These are phyloP conservation scores for Leucania comma DNA, from an alignment of 2,888 invertebrate genomes.

Conservation along the genomic window DNA sequence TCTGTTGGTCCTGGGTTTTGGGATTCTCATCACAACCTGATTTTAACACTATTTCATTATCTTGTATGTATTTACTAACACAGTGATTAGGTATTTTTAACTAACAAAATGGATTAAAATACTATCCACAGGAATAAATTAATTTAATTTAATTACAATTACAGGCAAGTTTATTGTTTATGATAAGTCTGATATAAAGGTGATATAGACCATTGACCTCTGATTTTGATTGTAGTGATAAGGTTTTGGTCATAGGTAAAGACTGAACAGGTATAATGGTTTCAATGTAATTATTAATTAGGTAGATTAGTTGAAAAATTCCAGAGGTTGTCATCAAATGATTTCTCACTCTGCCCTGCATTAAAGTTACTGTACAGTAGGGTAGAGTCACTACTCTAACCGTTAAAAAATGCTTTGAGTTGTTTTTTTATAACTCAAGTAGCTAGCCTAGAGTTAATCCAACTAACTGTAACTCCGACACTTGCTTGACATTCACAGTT, in stretches of 20 bases:
- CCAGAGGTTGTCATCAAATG: no score
- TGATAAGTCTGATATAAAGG: neutral
- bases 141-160: neutral
- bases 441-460: no score
- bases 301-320: no score
- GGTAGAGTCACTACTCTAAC: no score
- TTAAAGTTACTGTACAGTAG: no score
- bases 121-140: neutral
- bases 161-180: neutral
- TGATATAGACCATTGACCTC: neutral
- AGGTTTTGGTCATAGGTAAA: slow-evolving; percentile 2
- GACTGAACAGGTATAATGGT: neutral
- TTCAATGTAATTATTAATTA: no score
- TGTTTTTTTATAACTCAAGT: no score
- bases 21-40: neutral
- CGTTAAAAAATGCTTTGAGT: no score
- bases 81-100: neutral
- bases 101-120: neutral
- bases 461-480: no score
- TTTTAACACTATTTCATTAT: neutral
- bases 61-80: neutral
- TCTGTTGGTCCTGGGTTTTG: neutral
- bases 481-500: no score
- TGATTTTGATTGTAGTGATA: neutral
- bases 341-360: no score